Percentiles rank a stretch among this genome's conserved stretches.
phyloP scores from a whole-genome alignment of 2,888 invertebrate genomes.

The Morinoia aosen region DNA sequence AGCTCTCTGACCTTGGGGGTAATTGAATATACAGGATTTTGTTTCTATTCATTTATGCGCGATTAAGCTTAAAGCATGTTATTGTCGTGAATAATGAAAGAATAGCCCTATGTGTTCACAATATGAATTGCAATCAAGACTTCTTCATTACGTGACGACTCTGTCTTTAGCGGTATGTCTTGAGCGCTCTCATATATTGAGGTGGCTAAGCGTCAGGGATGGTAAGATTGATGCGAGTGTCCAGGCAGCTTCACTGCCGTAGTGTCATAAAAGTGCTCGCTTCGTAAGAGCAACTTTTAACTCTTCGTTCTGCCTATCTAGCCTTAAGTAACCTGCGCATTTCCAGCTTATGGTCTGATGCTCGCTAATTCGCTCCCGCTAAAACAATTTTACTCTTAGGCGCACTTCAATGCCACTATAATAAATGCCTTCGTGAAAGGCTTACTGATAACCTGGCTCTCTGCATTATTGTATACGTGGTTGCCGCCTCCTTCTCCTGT shows the following conservation, averaged over 20 bases:
- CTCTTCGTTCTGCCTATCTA: constrained; percentile 14
- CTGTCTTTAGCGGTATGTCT: background rate
- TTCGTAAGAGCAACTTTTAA: background rate
- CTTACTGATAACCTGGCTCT: constrained; percentile 33
- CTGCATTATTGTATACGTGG: constrained; percentile 25
- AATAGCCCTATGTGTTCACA: background rate
- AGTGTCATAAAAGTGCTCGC: constrained; percentile 22
- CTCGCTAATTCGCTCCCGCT: constrained; percentile 41
- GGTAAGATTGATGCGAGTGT: constrained; percentile 7
- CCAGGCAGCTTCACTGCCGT: background rate
- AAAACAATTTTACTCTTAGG: constrained; percentile 34
- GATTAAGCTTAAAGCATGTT: background rate
- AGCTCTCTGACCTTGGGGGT: too few species aligned
- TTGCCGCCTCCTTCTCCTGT: background rate
- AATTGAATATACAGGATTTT: background rate
- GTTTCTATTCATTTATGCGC: background rate
- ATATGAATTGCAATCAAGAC: background rate
- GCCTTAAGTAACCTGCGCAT: constrained; percentile 36
- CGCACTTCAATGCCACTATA: constrained; percentile 43
- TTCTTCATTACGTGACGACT: background rate
- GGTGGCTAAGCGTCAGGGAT: background rate
- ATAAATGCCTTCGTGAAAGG: constrained; percentile 51
- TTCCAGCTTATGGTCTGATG: constrained; percentile 41
- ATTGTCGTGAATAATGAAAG: background rate
- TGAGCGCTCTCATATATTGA: background rate